A percentile compares a stretch with the other conserved stretches of the same genome.
Conservation (phyloP, 2,797 vertebrate genomes). For the Gouania willdenowi region DNA sequence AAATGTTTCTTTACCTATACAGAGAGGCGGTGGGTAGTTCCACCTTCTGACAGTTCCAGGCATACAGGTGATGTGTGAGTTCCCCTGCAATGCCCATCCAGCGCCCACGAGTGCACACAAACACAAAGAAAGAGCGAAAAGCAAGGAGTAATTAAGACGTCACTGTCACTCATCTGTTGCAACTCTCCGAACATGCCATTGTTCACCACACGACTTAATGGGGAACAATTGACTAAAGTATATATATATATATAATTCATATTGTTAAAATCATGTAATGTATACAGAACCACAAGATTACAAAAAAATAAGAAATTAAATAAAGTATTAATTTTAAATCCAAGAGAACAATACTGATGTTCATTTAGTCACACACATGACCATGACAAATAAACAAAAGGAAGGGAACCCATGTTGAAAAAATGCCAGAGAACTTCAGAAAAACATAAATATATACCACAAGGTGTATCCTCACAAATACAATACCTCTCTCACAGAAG, state of each 20-base stretch:
- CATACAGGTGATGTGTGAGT: constrained; percentile 98
- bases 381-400: too few relatives aligned
- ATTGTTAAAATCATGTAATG: too few relatives aligned
- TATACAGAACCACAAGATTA: too few relatives aligned
- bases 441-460: too few relatives aligned
- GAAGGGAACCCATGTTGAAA: too few relatives aligned
- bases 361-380: too few relatives aligned
- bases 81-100: constrained; percentile 82
- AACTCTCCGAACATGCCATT: constrained; percentile 36
- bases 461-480: too few relatives aligned
- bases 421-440: too few relatives aligned
- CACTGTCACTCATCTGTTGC: constrained; percentile 37
- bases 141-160: constrained; percentile 33
- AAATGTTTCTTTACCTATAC: constrained; percentile 82
- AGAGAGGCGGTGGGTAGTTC: constrained; percentile 97
- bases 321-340: too few relatives aligned
- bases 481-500: too few relatives aligned
- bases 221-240: constrained; percentile 39
- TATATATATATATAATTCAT: too few relatives aligned
- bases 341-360: constrained; percentile 33
- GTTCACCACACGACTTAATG: constrained; percentile 33
- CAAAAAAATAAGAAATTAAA: too few relatives aligned
- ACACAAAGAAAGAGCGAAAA: constrained; percentile 17
- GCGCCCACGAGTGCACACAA: neutral
- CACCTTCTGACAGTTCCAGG: constrained; percentile 94